Evolutionary conservation across 2,113 vertebrate species (phyloP), one percentile per base, ranked within the genome.

Genomic region (Nerophis ophidion): DNA sequence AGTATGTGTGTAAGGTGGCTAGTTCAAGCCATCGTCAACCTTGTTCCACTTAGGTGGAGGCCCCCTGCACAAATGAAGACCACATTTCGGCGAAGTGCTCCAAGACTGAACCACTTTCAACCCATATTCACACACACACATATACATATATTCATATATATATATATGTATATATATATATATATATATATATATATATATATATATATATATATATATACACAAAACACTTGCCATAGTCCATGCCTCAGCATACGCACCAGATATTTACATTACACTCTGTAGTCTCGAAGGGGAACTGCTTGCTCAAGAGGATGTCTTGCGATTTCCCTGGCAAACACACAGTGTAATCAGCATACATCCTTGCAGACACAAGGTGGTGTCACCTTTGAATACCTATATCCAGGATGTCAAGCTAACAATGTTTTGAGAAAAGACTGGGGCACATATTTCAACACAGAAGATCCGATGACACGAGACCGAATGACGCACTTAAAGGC

Each of bases 401-500:
- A 70, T 74, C 48, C 81, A 81, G 82, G 78, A 85, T 85, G 84
- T 77, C 42, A 48, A 63, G 35, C 65, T 63, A 79, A 84, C 76
- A 79, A 73, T 84, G 83, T 84, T 75, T 74, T 74, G 79, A 16
- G 55, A 81, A 44, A 84, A 79, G 55, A 72, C 68, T 66, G 54
- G 5, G 9, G 71, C 71, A 72, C 74, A 71, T 19, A 56, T 82
- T 84, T 81, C 74, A 77, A 64, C 75, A 75, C 77, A 82, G 69
- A 76, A 64, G 72, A 84, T 75, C 68, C 70, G 38, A 63, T 80
- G 84, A 82, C 81, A 81, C 6, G 46, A 75, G 77, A 67, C 71
- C 63, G 45, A 66, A 69, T 87, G 86, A 86, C 82, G 84, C 79
- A 82, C 79, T 79, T 63, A 68, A 76, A 80, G 13, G 26, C 60